Conservation (phyloP, 2,888 invertebrate genomes). For the Drosophila stalkeri region DNA sequence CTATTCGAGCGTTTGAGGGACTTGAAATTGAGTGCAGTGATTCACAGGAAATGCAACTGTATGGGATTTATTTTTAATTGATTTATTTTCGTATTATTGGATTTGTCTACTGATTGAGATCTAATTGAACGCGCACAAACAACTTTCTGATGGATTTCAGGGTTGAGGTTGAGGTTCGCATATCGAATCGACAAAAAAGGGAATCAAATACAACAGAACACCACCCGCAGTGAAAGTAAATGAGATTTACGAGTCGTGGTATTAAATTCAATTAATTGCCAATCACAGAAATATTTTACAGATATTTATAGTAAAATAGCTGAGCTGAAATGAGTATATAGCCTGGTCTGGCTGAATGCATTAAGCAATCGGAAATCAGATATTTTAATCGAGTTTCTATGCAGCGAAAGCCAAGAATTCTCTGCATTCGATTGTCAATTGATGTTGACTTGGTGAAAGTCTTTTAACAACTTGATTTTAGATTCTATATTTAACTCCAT, state of each 20-base stretch:
- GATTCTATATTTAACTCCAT: neutral
- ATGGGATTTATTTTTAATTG: constrained; percentile 67
- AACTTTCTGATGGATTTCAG: constrained; percentile 27
- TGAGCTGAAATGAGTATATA: constrained; percentile 1
- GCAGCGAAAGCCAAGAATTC: constrained; percentile 12
- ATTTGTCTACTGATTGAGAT: constrained; percentile 61
- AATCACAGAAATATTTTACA: constrained; percentile 32
- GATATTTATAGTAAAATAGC: neutral
- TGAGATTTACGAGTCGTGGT: constrained; percentile 25
- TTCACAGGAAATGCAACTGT: constrained; percentile 50
- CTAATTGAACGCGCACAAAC: constrained; percentile 48
- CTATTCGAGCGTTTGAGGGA: constrained; percentile 39
- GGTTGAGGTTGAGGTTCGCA: constrained; percentile 31
- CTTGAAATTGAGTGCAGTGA: constrained; percentile 61
- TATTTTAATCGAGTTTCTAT: neutral
- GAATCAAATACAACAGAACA: neutral
- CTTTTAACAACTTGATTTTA: neutral
- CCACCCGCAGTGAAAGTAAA: constrained; percentile 47
- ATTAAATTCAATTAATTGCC: constrained; percentile 46
- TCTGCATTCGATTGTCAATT: constrained; percentile 5
- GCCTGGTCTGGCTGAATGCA: neutral
- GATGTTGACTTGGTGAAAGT: neutral
- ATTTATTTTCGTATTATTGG: constrained; percentile 67
- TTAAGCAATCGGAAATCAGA: neutral
- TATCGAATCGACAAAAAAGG: constrained; percentile 18